A percentile compares a stretch with the other conserved stretches of the same genome.
Conservation (phyloP, 1,140 invertebrate species). For the Hyposmocoma kahamanoa region DNA sequence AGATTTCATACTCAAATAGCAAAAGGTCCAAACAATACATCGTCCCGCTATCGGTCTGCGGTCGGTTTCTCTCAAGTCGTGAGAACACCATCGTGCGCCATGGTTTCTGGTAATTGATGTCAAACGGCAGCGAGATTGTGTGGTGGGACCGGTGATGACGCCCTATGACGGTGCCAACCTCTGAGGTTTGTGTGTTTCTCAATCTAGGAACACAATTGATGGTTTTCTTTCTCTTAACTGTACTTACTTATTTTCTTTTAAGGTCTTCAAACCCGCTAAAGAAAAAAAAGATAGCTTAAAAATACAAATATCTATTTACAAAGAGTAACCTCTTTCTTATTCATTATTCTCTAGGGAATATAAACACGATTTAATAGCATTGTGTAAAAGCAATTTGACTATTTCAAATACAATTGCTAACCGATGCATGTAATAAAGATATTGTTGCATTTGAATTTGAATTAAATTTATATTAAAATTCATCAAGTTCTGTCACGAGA, state of each 20-base stretch:
- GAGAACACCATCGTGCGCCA: constrained; percentile 35
- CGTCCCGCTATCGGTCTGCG: constrained; percentile 22
- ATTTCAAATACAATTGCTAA: too few relatives aligned
- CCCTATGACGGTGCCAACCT: not conserved
- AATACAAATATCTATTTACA: not conserved
- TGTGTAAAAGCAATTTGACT: too few relatives aligned
- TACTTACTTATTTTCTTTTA: too few relatives aligned
- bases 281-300: not conserved
- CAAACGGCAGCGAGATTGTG: constrained; percentile 25
- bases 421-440: too few relatives aligned
- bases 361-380: too few relatives aligned
- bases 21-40: too few relatives aligned
- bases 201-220: not conserved
- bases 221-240: not conserved
- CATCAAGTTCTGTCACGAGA: too few relatives aligned
- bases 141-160: constrained; percentile 11
- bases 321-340: not conserved
- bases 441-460: too few relatives aligned
- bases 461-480: too few relatives aligned
- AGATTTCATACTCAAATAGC: too few relatives aligned
- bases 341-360: not conserved
- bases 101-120: constrained; percentile 36
- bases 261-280: too few relatives aligned
- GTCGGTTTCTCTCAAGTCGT: constrained; percentile 42
- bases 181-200: not conserved